Evolutionary conservation across 2,797 vertebrate species (phyloP).

Genomic region (Ataeniobius toweri): DNA sequence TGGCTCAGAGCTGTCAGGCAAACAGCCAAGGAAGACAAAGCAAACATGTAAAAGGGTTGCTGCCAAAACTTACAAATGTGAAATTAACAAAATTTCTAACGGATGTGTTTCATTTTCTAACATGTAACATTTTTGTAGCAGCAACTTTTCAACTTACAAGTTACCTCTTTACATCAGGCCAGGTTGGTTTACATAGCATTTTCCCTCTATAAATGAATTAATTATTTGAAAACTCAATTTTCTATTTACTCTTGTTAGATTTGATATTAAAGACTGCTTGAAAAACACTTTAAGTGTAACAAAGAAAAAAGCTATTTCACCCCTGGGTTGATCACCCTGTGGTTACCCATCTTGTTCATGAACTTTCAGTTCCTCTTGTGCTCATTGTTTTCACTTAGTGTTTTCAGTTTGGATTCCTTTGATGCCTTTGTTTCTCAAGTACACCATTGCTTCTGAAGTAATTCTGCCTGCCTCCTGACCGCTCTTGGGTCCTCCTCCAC

Average conservation of each 20-base stretch:
- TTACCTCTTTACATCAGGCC: not conserved
- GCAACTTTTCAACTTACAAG: not conserved
- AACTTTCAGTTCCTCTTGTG: not conserved
- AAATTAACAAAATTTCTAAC: not conserved
- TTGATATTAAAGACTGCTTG: not conserved
- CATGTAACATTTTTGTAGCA: not conserved
- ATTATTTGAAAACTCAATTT: not conserved
- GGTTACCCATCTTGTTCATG: not conserved
- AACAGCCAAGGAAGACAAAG: slow-evolving; percentile 40
- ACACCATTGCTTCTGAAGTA: not conserved
- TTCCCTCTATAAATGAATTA: not conserved
- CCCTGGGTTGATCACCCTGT: not conserved
- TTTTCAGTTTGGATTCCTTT: not conserved
- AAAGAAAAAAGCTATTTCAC: not conserved
- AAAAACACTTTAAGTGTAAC: not conserved
- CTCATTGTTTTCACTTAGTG: not conserved
- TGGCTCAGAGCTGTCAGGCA: slow-evolving; percentile 54
- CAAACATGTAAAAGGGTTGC: slow-evolving; percentile 22
- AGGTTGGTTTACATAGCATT: not conserved
- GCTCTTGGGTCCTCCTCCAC: not conserved
- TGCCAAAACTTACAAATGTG: not conserved
- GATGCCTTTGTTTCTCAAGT: not conserved
- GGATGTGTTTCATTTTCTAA: not conserved
- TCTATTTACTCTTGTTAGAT: not conserved
- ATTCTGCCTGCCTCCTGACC: not conserved